These are phyloP conservation scores for Anthopleura sola DNA, from an alignment of 64 coral and sea anemone species.

Conservation along the genomic window DNA sequence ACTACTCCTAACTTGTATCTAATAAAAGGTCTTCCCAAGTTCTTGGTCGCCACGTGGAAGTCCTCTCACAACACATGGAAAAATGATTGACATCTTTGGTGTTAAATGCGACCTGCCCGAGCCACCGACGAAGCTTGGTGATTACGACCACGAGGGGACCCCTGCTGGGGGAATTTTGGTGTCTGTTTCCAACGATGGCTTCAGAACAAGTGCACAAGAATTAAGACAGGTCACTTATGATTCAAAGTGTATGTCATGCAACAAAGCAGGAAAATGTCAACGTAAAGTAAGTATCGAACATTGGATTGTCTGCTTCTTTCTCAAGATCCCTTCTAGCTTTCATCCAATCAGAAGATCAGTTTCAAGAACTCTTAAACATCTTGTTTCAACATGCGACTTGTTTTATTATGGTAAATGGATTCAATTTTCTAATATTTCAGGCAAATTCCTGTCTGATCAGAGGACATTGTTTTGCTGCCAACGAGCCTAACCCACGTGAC, in stretches of 20 bases:
- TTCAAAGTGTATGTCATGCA: constrained; percentile 36
- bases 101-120: neutral
- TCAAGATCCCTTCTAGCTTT: too few relatives aligned
- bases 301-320: too few relatives aligned
- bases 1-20: too few relatives aligned
- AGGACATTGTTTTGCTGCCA: constrained; percentile 31
- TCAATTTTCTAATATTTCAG: neutral
- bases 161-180: too few relatives aligned
- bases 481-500: constrained; percentile 28
- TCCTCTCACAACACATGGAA: constrained; percentile 20
- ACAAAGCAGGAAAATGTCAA: constrained; percentile 18
- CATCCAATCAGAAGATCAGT: neutral
- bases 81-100: constrained; percentile 38
- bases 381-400: too few relatives aligned
- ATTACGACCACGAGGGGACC: too few relatives aligned
- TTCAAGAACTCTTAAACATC: too few relatives aligned
- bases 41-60: too few relatives aligned
- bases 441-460: constrained; percentile 40
- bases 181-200: constrained; percentile 33
- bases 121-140: too few relatives aligned
- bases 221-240: constrained; percentile 42
- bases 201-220: constrained; percentile 9
- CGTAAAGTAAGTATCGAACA: constrained; percentile 19
- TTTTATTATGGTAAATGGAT: too few relatives aligned
- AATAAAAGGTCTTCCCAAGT: constrained; percentile 16